These are phyloP conservation scores for Drosophila pegasa DNA, from an alignment of 2,888 invertebrate genomes.

Conservation along the genomic window DNA sequence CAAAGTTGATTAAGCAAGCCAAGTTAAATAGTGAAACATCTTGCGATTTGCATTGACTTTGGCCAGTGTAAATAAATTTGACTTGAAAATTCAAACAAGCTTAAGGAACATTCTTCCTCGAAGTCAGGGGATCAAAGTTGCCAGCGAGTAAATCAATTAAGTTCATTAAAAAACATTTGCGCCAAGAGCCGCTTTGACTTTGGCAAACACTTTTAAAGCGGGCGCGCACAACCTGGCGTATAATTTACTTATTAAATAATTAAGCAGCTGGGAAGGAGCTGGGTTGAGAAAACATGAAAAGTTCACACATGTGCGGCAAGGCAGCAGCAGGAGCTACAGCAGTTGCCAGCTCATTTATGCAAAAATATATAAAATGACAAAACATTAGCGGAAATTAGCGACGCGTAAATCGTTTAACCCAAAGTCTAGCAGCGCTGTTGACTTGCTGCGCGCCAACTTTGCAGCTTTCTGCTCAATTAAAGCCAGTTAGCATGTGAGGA, in stretches of 20 bases:
- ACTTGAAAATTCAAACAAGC: neutral
- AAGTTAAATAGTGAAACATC: no score
- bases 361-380: slow-evolving; percentile 74
- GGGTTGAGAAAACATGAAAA: slow-evolving; percentile 34
- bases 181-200: neutral
- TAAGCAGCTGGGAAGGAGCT: slow-evolving; percentile 60
- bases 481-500: slow-evolving; percentile 40
- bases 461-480: slow-evolving; percentile 72
- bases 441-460: slow-evolving; percentile 36
- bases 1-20: neutral
- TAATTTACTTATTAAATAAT: slow-evolving; percentile 78
- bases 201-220: slow-evolving; percentile 1
- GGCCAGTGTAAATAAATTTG: no score
- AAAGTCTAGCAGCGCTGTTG: slow-evolving; percentile 17
- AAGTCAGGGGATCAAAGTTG: slow-evolving; percentile 33
- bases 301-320: slow-evolving; percentile 34
- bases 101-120: neutral
- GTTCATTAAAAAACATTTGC: slow-evolving; percentile 68
- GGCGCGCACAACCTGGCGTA: slow-evolving; percentile 26
- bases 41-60: neutral
- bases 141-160: slow-evolving; percentile 54
- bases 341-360: slow-evolving; percentile 61
- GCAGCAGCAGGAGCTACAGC: neutral
- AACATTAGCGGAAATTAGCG: slow-evolving; percentile 81
- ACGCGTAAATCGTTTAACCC: slow-evolving; percentile 73